These are phyloP conservation scores for Brachyopa scutellaris DNA, from an alignment of 2,888 invertebrate genomes.

Conservation along the genomic window DNA sequence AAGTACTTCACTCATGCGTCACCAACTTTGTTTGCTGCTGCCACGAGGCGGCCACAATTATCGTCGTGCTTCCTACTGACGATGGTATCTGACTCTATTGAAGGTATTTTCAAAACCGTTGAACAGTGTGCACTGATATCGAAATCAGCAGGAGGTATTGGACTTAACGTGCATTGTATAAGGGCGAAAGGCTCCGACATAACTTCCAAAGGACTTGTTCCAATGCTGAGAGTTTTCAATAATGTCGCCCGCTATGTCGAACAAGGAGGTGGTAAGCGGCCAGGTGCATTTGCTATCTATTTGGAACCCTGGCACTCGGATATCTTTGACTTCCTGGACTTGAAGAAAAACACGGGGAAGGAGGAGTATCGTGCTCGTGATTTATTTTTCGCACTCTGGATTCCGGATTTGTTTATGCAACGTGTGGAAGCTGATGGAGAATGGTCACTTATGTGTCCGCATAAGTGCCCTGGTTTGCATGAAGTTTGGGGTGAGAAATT, in stretches of 20 bases:
- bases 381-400: slow-evolving; percentile 98
- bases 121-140: slow-evolving; percentile 97
- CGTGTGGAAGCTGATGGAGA: slow-evolving; percentile 91
- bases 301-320: slow-evolving; percentile 99
- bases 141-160: slow-evolving; percentile 98
- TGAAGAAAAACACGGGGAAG: slow-evolving; percentile 97
- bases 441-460: slow-evolving; percentile 99
- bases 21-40: slow-evolving; percentile 98
- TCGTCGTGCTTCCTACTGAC: slow-evolving; percentile 98
- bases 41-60: slow-evolving; percentile 94
- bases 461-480: slow-evolving; percentile 93
- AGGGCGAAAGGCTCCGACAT: slow-evolving; percentile 95
- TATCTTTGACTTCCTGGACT: slow-evolving; percentile 95
- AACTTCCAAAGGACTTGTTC: slow-evolving; percentile 96
- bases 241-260: slow-evolving; percentile 98
- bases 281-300: slow-evolving; percentile 98
- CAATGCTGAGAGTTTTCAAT: slow-evolving; percentile 97
- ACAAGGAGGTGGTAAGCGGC: slow-evolving; percentile 98
- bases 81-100: slow-evolving; percentile 97
- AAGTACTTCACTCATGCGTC: slow-evolving; percentile 99
- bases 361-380: slow-evolving; percentile 97
- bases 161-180: slow-evolving; percentile 97
- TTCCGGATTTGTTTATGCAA: slow-evolving; percentile 99
- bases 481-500: slow-evolving; percentile 98
- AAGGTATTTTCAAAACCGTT: slow-evolving; percentile 96